Evolutionary conservation across 2,797 vertebrate species (phyloP).

Genomic region (Ibycter americanus): DNA sequence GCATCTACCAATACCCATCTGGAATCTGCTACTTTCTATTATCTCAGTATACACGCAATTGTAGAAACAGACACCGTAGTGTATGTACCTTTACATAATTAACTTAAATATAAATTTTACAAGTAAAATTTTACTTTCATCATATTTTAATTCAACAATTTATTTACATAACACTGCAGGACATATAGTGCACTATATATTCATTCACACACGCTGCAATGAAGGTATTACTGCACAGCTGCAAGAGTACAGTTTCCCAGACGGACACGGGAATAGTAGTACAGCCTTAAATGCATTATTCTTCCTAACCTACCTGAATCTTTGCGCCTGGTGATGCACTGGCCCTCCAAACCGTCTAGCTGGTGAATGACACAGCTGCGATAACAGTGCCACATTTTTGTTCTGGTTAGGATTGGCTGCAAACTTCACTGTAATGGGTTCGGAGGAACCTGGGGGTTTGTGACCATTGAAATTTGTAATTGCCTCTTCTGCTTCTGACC

Average conservation of each 20-base stretch:
- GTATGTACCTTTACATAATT: not conserved
- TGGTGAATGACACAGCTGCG: conserved; percentile 96
- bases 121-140: not conserved
- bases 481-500: conserved; percentile 95
- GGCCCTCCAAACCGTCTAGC: conserved; percentile 93
- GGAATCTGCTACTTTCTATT: not conserved
- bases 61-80: not conserved
- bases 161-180: conserved; percentile 13
- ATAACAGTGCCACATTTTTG: conserved; percentile 93
- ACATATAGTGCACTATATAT: not conserved
- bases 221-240: not conserved
- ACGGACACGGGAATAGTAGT: not conserved
- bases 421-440: conserved; percentile 97
- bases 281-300: conserved; percentile 21
- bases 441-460: conserved; percentile 90
- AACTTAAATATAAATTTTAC: not conserved
- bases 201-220: not conserved
- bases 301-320: conserved; percentile 89
- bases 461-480: conserved; percentile 96
- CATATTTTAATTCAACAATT: conserved; percentile 17
- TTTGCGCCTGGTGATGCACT: conserved; percentile 95
- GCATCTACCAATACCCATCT: not conserved
- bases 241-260: not conserved
- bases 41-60: not conserved
- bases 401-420: conserved; percentile 97